These are phyloP conservation scores for Enteromius thamalakanensis DNA, from an alignment of 2,797 vertebrate species.

Conservation along the genomic window DNA sequence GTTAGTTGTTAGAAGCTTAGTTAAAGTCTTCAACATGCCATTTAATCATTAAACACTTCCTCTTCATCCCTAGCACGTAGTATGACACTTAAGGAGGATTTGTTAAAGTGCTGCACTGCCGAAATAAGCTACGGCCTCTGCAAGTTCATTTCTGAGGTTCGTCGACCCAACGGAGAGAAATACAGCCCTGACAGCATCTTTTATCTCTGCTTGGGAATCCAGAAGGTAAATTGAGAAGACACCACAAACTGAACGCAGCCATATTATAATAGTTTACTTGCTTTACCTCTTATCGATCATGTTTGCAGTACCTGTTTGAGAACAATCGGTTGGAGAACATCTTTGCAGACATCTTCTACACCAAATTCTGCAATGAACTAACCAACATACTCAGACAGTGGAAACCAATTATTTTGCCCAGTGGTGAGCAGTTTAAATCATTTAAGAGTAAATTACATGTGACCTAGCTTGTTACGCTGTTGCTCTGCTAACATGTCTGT, in stretches of 20 bases:
- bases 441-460: too few species aligned
- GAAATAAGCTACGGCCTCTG: slow-evolving; percentile 95
- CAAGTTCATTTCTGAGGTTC: slow-evolving; percentile 90
- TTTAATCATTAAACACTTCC: background rate
- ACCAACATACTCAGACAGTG: slow-evolving; percentile 89
- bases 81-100: slow-evolving; percentile 90
- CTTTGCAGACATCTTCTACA: slow-evolving; percentile 95
- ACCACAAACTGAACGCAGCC: background rate
- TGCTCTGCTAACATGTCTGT: accelerated
- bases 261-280: background rate
- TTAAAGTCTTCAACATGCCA: background rate
- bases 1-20: background rate
- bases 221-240: slow-evolving; percentile 80
- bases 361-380: slow-evolving; percentile 90
- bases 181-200: slow-evolving; percentile 93
- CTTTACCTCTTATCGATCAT: background rate
- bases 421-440: slow-evolving; percentile 79
- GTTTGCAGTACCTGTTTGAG: slow-evolving; percentile 90
- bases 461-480: background rate
- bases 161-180: slow-evolving; percentile 88
- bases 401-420: slow-evolving; percentile 88
- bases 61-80: slow-evolving; percentile 76
- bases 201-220: slow-evolving; percentile 98
- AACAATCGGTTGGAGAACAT: slow-evolving; percentile 98
- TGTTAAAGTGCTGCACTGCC: slow-evolving; percentile 89